phyloP scores from a whole-genome alignment of 2,113 vertebrate species.

The Gambusia holbrooki region DNA sequence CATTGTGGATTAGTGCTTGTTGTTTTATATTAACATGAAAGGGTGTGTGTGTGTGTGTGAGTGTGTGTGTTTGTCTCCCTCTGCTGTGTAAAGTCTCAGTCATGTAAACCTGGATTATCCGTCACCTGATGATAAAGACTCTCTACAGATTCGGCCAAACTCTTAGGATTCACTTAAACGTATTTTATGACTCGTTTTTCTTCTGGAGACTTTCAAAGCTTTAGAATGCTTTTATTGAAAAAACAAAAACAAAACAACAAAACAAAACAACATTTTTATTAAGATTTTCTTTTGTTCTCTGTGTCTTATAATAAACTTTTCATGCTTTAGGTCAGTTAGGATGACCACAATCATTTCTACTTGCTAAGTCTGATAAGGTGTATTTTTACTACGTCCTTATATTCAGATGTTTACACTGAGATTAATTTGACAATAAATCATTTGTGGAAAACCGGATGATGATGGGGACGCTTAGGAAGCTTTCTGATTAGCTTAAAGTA shows the following conservation, averaged over 20 bases:
- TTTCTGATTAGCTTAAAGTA: no score
- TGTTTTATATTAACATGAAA: neutral
- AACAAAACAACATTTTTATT: no score
- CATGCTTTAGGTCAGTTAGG: neutral
- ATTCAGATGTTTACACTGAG: neutral
- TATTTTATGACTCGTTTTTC: neutral
- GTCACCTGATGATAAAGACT: neutral
- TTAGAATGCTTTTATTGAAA: neutral
- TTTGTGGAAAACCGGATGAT: neutral
- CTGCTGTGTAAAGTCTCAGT: slow-evolving; percentile 33
- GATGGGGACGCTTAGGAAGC: no score
- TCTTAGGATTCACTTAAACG: neutral
- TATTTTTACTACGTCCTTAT: neutral
- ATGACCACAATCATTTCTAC: neutral
- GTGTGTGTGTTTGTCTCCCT: slow-evolving; percentile 62
- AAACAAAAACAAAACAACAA: no score
- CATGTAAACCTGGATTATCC: neutral
- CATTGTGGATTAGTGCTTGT: neutral
- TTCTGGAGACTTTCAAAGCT: neutral
- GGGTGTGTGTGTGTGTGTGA: no score
- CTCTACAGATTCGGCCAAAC: neutral
- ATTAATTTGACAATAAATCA: neutral
- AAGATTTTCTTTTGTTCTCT: no score
- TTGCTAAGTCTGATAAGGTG: neutral
- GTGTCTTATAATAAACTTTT: neutral